Conservation (phyloP, 2,113 vertebrate genomes). For the Protobothrops flavoviridis region DNA sequence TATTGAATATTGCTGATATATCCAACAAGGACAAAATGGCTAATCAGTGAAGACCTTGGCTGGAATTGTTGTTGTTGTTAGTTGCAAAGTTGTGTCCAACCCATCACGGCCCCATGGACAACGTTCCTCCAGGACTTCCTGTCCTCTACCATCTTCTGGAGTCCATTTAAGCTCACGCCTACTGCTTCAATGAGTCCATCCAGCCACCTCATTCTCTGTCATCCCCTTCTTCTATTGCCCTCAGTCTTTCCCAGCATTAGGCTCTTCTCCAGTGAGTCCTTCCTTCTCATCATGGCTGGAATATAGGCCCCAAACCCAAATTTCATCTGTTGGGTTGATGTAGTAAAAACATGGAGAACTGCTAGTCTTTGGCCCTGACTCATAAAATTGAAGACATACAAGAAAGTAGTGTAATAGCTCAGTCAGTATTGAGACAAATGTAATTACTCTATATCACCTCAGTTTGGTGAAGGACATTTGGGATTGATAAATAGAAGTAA, state of each 20-base stretch:
- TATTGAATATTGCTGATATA: background rate
- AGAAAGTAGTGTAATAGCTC: background rate
- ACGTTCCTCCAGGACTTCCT: no score
- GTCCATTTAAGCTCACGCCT: no score
- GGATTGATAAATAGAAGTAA: background rate
- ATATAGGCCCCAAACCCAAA: background rate
- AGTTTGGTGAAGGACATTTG: background rate
- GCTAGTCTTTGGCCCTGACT: background rate
- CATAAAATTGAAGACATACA: background rate
- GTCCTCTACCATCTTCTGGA: no score
- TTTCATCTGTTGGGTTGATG: background rate
- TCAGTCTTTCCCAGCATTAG: no score
- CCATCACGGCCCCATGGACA: no score
- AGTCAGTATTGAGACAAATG: background rate
- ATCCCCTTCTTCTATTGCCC: no score
- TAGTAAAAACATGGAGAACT: background rate
- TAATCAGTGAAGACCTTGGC: background rate
- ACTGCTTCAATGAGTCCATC: no score
- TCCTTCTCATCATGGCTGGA: no score
- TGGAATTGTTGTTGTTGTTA: no score
- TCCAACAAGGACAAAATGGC: background rate
- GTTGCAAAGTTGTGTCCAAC: no score
- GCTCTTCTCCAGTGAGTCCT: no score
- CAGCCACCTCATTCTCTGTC: no score
- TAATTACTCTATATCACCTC: background rate